Evolutionary conservation across 2,113 vertebrate species (phyloP), one percentile per base, ranked within the genome.

Genomic region (Fulica atra): DNA sequence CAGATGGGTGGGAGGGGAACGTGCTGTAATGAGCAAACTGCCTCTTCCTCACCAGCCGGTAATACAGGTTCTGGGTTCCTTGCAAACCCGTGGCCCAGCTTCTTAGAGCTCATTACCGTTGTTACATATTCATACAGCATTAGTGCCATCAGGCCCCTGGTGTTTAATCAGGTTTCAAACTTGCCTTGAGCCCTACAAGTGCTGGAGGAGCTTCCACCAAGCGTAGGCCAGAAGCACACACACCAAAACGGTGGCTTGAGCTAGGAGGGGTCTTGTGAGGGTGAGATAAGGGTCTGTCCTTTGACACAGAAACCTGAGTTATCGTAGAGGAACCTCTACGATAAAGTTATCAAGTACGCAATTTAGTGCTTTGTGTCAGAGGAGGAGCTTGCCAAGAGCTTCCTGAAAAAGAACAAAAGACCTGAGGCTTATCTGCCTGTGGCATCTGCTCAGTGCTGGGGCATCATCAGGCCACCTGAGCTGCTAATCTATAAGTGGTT

Each of bases 71-170:
- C 83, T 84, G 92, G 54, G 69, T 73, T 86, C 54, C 73, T 10
- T 74, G 77, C 66, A 86, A 78, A 77, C 65, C 77, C 3, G 3
- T 74, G 92, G 88, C 81, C 48, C 79, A 56, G 64, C 83, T 93
- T 4, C 0, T 93, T 87, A 65, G 42, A 64, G 66, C 64, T 92
- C 73, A 63, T 94, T 87, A 88, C 15, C n/a, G 69, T 60, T 81
- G 44, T 91, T 97, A 76, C 86, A 91, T 96, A 96, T 96, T 95
- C 95, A 96, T 93, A 69, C 19, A 85, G 80, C 81, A 95, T 96
- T 96, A 96, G 44, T 0, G 1, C 80, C 23, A 17, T 73, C 68
- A 86, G 54, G 61, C 36, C 36, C 33, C 23, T 4, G 7, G 19
- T 72, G 59, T 69, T 88, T 81, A 71, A 69, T 60, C 77, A 63